A percentile compares a stretch with the other conserved stretches of the same genome.
Evolutionary conservation across 2,113 vertebrate genomes (phyloP).

Genomic region (Ictalurus furcatus): DNA sequence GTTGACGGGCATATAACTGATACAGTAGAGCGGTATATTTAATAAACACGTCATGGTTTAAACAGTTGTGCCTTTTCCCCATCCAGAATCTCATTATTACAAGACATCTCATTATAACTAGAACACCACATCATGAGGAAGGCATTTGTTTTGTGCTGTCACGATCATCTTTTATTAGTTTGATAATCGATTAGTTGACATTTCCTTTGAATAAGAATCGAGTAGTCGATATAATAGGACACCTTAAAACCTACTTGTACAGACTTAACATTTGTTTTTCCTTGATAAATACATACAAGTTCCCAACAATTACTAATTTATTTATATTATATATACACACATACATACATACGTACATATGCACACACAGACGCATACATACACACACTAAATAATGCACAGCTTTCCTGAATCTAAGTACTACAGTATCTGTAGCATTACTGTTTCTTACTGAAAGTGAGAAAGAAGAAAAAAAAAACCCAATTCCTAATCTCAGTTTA

Average conservation of each 20-base stretch:
- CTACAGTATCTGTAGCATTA: neutral
- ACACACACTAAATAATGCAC: neutral
- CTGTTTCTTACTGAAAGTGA: neutral
- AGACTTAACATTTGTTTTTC: neutral
- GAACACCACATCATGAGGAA: neutral
- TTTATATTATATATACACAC: too few species aligned
- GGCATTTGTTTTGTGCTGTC: neutral
- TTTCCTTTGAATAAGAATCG: neutral
- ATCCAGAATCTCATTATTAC: too few species aligned
- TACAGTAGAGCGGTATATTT: neutral
- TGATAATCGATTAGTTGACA: neutral
- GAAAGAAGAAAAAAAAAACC: too few species aligned
- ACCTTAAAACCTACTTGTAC: neutral
- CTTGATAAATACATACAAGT: neutral
- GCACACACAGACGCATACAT: too few species aligned
- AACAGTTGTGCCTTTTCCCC: neutral
- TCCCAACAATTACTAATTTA: too few species aligned
- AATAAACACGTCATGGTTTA: neutral
- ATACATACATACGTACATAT: too few species aligned
- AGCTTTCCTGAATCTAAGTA: neutral
- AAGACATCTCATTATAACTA: neutral
- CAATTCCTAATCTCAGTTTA: neutral
- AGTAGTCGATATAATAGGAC: neutral
- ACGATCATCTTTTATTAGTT: neutral
- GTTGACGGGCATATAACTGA: neutral